phyloP scores from a whole-genome alignment of 2,797 vertebrate species.

The Takifugu ocellatus region DNA sequence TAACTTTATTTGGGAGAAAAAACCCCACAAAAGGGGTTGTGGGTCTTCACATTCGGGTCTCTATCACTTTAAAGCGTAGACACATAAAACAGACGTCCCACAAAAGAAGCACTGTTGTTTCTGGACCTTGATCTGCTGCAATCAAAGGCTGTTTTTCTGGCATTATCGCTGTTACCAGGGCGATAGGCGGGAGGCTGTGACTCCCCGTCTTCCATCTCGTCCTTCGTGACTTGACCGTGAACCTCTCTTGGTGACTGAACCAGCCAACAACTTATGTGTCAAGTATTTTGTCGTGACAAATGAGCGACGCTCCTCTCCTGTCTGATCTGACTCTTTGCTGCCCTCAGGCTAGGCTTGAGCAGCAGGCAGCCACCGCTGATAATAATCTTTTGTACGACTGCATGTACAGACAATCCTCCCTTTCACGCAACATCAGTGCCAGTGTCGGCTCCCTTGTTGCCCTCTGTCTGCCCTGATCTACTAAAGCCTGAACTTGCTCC shows the following conservation, averaged over 20 bases:
- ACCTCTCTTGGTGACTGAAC: background rate
- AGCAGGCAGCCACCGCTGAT: constrained; percentile 11
- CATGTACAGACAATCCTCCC: constrained; percentile 1
- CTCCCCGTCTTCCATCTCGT: background rate
- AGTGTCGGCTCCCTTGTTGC: background rate
- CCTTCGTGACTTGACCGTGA: background rate
- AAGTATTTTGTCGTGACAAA: constrained; percentile 20
- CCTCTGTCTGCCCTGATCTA: background rate
- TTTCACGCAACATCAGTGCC: constrained; percentile 2
- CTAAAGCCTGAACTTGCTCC: background rate
- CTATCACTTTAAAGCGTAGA: too few relatives aligned
- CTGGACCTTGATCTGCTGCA: too few relatives aligned
- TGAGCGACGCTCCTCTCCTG: constrained; percentile 3
- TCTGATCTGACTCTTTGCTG: constrained; percentile 11
- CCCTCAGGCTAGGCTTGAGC: constrained; percentile 12
- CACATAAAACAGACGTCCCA: too few relatives aligned
- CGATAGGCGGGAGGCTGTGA: too few relatives aligned
- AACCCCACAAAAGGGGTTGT: too few relatives aligned
- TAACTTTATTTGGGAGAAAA: background rate
- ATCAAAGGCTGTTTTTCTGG: too few relatives aligned
- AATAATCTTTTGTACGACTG: constrained; percentile 10
- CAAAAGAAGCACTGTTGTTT: too few relatives aligned
- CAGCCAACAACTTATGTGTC: constrained; percentile 6
- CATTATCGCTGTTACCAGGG: too few relatives aligned
- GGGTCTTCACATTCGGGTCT: too few relatives aligned